phyloP scores from a whole-genome alignment of 92 coral and sea anemone species.

The Epizoanthus scotinus region DNA sequence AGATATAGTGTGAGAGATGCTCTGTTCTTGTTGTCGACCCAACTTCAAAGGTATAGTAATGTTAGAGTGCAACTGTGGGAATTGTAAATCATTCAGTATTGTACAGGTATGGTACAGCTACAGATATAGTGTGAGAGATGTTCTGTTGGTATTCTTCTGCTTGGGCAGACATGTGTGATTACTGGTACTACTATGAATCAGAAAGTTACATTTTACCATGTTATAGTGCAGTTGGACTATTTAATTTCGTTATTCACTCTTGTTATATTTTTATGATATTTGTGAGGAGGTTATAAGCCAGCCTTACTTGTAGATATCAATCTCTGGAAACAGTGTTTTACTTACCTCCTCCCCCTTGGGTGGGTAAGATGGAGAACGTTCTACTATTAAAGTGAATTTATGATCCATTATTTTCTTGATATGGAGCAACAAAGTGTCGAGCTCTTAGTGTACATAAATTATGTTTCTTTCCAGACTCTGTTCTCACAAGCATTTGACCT shows the following conservation, averaged over 20 bases:
- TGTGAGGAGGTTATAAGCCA: background rate
- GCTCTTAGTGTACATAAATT: too few species aligned
- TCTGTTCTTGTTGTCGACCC: slow-evolving; percentile 90
- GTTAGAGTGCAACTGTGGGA: background rate
- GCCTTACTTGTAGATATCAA: background rate
- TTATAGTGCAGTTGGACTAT: background rate
- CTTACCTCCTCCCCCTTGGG: too few species aligned
- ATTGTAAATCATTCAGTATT: slow-evolving; percentile 46
- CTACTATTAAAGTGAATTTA: too few species aligned
- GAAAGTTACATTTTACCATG: background rate
- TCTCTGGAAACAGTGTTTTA: too few species aligned
- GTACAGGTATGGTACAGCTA: slow-evolving; percentile 81
- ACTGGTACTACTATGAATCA: too few species aligned
- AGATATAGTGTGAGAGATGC: slow-evolving; percentile 91
- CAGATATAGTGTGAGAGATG: slow-evolving; percentile 88
- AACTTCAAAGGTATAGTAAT: slow-evolving; percentile 89
- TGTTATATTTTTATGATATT: background rate
- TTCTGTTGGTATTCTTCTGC: slow-evolving; percentile 83
- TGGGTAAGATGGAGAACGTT: too few species aligned
- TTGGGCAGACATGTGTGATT: too few species aligned
- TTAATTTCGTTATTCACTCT: too few species aligned
- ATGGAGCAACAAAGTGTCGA: background rate
- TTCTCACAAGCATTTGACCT: slow-evolving; percentile 97
- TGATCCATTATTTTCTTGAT: too few species aligned
- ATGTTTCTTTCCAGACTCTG: slow-evolving; percentile 58